Conservation (phyloP, 1,140 invertebrate species). For the Asbolus verrucosus region DNA sequence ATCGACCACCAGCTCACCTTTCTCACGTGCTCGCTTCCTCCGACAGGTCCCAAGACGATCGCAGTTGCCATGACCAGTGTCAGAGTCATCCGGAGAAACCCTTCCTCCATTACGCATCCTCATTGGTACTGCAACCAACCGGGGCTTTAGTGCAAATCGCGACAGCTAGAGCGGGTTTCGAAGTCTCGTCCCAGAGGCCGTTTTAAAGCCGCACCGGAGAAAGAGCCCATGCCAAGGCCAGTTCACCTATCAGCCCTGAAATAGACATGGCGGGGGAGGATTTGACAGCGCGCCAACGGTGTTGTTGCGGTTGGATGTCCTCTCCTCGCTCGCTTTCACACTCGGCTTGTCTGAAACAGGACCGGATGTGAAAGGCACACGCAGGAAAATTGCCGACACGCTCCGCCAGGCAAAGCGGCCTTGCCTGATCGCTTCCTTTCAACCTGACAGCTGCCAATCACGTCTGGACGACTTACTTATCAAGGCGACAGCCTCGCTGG, state of each 20-base stretch:
- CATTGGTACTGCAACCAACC: constrained; percentile 59
- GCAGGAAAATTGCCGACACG: constrained; percentile 18
- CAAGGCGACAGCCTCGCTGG: constrained; percentile 22
- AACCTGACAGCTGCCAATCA: constrained; percentile 12
- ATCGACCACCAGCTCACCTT: too few species aligned
- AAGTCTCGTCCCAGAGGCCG: too few species aligned
- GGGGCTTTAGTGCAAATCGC: too few species aligned
- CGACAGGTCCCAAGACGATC: constrained; percentile 50
- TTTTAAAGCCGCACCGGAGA: too few species aligned
- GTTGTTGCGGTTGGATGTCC: constrained; percentile 15
- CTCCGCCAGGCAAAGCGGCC: constrained; percentile 19
- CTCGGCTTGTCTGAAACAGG: constrained; percentile 31
- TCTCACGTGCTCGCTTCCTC: constrained; percentile 58
- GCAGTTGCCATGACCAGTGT: constrained; percentile 53
- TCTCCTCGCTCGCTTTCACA: constrained; percentile 33
- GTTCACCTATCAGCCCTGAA: constrained; percentile 15
- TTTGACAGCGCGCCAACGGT: neutral
- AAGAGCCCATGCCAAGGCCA: constrained; percentile 12
- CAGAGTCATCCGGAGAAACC: constrained; percentile 52
- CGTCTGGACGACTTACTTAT: constrained; percentile 29
- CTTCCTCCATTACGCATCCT: constrained; percentile 61
- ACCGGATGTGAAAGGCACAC: constrained; percentile 13
- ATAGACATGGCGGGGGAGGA: neutral
- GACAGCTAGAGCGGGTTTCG: too few species aligned
- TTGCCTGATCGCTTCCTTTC: neutral